Base-by-base conservation (phyloP, 2,113 vertebrate species). In the Neolamprologus variostigma region DNA sequence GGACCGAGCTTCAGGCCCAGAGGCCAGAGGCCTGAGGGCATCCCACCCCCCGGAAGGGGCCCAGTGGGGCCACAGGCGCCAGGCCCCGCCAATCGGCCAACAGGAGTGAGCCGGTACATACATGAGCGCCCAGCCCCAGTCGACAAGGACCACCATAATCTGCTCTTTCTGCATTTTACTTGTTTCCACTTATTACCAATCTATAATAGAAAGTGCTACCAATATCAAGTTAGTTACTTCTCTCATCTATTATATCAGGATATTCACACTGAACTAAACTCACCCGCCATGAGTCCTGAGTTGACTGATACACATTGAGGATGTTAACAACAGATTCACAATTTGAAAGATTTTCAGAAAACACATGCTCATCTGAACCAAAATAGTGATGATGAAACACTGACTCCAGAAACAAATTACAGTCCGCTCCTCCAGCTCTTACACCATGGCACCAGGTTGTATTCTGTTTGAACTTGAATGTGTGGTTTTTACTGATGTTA, bases 381-480 rank as follows among this genome's bases (percentile, higher is more conserved):
- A 6, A 78, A 42, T 14, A 35, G 50, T 7, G 7, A 19, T 40
- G 23, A 50, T 31, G 13, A 50, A 31, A 28, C 42, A 78, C 23
- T 45, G 59, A 16, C 12, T 31, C 50, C 7, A 66, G 68, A 55
- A 26, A 59, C 73, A 59, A 31, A 73, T 54, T 79, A 79, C 28
- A 16, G 35, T 28, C 6, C 9, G 19, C 81, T 89, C 68, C 21
- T 84, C 33, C 11, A 63, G 71, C 61, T 57, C 84, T 81, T 89
- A 76, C 86, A 79, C 86, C 63, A 66, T 73, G 16, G 89, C 85
- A 85, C 81, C 83, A 84, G 88, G 83, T 89, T 89, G 83, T 85
- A 86, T 88, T 80, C 37, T 81, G 59, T 76, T 76, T 76, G 40
- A 47, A 28, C 40, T 19, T 76, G 71, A 76, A 50, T 0, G 14